Evolutionary conservation across 1,140 invertebrate genomes (phyloP), one percentile per base, ranked within the genome.

Genomic region (Drosophila miranda): DNA sequence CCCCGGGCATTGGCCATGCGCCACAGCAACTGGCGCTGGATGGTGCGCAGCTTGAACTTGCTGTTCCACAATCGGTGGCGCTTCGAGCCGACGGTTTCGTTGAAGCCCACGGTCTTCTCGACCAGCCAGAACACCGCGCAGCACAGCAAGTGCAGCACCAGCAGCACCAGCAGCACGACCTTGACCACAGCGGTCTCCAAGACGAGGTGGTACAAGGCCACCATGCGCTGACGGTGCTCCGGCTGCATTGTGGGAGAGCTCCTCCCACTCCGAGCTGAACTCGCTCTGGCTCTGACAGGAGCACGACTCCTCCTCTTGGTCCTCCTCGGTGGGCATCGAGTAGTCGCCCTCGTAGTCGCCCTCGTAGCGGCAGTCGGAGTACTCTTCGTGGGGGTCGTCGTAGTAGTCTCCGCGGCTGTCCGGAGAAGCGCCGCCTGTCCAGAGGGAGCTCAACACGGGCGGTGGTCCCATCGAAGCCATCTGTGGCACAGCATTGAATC

Each of bases 1-100:
- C 49, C 68, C 46, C 77, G 86, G 44, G 69, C 63, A 50, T 77
- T 81, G 61, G 77, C 67, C 61, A 86, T 53, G 49, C 81, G 68
- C 81, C 81, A 84, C 8, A 84, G 73, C 21, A 84, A 8, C 8
- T 77, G 50, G 6, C 81, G 81, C 45, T 74, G 38, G 2, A 55
- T 13, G 45, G 38, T 66, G 49, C 81, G 81, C 57, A 81, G 16
- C 38, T 75, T 68, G n/a, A 63, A 86, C 38, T 70, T 70, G 51
- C 45, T 53, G 19, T 61, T 69, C 69, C 68, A 55, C 2, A 81
- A 14, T 0, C 60, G 50, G 7, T 70, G 56, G 49, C 63, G 66
- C n/a, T 55, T 6, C 28, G 58, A 43, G 3, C 52, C 38, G 7
- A 52, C 21, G 4, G n/a, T 19, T 1, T 16, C 1, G 4, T 23